Conservation (phyloP, 2,888 invertebrate species). For the Crioceris asparagi region DNA sequence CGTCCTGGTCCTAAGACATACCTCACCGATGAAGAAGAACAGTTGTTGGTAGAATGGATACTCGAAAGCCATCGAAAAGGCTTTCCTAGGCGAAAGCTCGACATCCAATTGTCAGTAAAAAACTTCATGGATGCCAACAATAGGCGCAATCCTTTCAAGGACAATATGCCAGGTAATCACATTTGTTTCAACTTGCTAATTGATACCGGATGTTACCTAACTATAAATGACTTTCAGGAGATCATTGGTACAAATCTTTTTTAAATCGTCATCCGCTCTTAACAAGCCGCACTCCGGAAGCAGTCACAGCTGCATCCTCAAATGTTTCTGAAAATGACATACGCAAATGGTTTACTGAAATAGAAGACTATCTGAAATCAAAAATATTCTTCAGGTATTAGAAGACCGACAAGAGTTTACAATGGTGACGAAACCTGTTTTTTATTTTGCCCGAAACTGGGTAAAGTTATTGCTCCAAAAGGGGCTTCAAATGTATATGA, state of each 20-base stretch:
- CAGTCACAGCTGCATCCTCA: constrained; percentile 23
- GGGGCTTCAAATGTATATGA: constrained; percentile 22
- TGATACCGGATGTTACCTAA: too few relatives aligned
- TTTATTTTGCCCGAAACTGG: constrained; percentile 19
- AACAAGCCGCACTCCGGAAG: constrained; percentile 7
- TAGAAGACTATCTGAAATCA: constrained; percentile 17
- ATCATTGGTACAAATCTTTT: constrained; percentile 1
- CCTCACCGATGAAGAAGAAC: constrained; percentile 5
- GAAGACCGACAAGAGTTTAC: constrained; percentile 12
- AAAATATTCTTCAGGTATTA: too few relatives aligned
- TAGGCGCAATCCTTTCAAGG: not conserved
- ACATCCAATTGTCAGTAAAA: constrained; percentile 12
- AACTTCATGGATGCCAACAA: constrained; percentile 11
- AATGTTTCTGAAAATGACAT: constrained; percentile 22
- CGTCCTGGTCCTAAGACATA: constrained; percentile 9
- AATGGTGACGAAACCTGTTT: constrained; percentile 12
- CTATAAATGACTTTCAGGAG: too few relatives aligned
- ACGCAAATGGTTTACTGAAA: constrained; percentile 21
- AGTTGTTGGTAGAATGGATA: constrained; percentile 8
- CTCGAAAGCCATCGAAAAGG: constrained; percentile 8
- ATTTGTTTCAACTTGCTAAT: too few relatives aligned
- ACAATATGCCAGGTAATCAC: constrained; percentile 12
- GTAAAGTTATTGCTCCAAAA: constrained; percentile 17
- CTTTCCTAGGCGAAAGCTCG: constrained; percentile 12
- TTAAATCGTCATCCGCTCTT: not conserved